These are phyloP conservation scores for Lagorchestes hirsutus DNA, from an alignment of 2,797 vertebrate species.

Conservation along the genomic window DNA sequence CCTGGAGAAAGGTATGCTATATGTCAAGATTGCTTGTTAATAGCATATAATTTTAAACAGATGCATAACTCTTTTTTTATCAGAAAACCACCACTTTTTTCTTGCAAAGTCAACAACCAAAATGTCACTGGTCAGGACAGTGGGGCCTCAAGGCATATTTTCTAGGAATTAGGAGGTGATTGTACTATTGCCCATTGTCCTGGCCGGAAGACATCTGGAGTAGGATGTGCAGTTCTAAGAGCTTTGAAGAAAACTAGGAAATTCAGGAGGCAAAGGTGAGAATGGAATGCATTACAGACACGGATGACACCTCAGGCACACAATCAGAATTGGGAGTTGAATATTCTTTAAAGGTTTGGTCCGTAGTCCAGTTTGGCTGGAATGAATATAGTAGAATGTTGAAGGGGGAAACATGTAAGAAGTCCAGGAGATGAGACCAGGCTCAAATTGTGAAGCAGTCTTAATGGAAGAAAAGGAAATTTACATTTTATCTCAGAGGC, in stretches of 20 bases:
- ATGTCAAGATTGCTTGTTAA: background rate
- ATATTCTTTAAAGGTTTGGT: background rate
- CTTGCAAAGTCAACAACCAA: no score
- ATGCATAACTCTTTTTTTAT: background rate
- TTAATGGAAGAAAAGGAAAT: background rate
- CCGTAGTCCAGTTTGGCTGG: background rate
- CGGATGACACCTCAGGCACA: background rate
- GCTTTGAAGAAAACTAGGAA: no score
- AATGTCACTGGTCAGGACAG: no score
- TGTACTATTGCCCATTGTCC: background rate
- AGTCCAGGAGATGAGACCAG: background rate
- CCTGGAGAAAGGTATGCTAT: background rate
- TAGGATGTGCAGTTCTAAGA: no score
- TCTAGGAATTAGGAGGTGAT: background rate
- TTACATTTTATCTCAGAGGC: background rate
- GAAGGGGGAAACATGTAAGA: background rate
- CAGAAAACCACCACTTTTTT: no score
- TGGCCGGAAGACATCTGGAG: background rate
- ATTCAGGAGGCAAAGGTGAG: no score
- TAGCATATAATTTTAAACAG: background rate
- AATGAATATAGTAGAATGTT: background rate
- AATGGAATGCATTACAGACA: no score
- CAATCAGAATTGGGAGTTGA: background rate
- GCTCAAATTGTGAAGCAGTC: background rate
- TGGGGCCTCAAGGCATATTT: background rate